These are phyloP conservation scores for Camponotus floridanus DNA, from an alignment of 1,140 invertebrate genomes.

Conservation along the genomic window DNA sequence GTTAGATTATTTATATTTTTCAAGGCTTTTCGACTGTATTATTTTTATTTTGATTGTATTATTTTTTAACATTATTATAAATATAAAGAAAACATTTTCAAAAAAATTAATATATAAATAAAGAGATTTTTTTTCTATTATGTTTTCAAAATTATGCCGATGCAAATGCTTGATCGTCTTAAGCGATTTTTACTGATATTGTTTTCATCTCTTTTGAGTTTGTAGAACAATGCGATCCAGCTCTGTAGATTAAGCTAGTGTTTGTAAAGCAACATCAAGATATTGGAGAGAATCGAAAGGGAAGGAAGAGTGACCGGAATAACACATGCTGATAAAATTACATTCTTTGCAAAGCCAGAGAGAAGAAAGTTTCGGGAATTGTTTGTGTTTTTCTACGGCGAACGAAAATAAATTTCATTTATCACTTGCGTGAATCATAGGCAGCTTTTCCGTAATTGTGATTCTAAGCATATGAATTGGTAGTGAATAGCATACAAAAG, in stretches of 20 bases:
- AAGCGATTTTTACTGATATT: not conserved
- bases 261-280: not conserved
- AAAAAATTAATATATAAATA: not conserved
- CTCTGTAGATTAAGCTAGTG: slow-evolving; percentile 16
- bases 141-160: not conserved
- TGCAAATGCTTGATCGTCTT: not conserved
- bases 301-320: slow-evolving; percentile 30
- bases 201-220: not conserved
- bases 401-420: slow-evolving; percentile 64
- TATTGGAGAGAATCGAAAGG: slow-evolving; percentile 4
- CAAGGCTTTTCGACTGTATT: slow-evolving; percentile 5
- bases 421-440: slow-evolving; percentile 28
- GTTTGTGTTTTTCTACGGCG: slow-evolving; percentile 28
- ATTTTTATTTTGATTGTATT: slow-evolving; percentile 3
- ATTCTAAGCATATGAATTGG: not conserved
- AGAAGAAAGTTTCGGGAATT: slow-evolving; percentile 30
- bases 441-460: not conserved
- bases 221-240: slow-evolving; percentile 9
- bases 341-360: not conserved
- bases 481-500: not conserved
- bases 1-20: slow-evolving; percentile 24
- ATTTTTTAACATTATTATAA: slow-evolving; percentile 26
- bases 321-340: slow-evolving; percentile 52
- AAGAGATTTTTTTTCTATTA: not conserved
- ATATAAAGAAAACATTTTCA: not conserved